Evolutionary conservation across 2,797 vertebrate species (phyloP), one percentile per base, ranked within the genome.

Genomic region (Melanogrammus aeglefinus): DNA sequence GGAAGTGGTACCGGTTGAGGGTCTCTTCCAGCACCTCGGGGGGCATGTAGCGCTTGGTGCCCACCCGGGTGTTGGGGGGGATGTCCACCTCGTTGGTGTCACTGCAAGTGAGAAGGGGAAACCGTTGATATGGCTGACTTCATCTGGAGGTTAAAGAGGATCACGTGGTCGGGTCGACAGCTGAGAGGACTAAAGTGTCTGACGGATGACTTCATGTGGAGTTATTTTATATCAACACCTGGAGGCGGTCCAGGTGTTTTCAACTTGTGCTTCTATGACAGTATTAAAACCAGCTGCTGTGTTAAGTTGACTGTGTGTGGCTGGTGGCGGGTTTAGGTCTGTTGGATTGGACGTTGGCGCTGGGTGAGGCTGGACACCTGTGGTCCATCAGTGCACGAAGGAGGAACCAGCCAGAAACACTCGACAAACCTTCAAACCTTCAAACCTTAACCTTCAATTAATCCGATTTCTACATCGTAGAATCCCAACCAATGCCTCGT

Each of bases 71-170:
- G 88, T 98, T 99, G 70, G 96, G 95, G 33, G 97, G 97, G 78
- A 99, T 97, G 90, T 99, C 98, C 33, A 99, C 97, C 83, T 99
- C 97, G 5, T 99, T 99, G 57, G 97, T 99, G 85, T 99, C 97
- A 81, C 97, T 99, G 79, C 18, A 39, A 41, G 74, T 39, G 44
- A 21, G 29, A 6, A 81, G 8, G 85, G 44, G 8, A 83, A 78
- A 1, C 1, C 16, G 77, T 39, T 24, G 31, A 51, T 47, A 12
- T 16, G 13, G 7, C 16, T n/a, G 6, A 75, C 16, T 72, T 1
- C 36, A n/a, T 24, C 7, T 10, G 7, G 6, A 63, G 2, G n/a
- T 63, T 5, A 57, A 57, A 57, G 16, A 57, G 47, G 47, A 2
- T 57, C 47, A 18, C 21, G 47, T 57, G 18, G n/a, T 51, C 14